Base-by-base conservation (phyloP, 1,140 invertebrate genomes). In the Nasonia vitripennis region DNA sequence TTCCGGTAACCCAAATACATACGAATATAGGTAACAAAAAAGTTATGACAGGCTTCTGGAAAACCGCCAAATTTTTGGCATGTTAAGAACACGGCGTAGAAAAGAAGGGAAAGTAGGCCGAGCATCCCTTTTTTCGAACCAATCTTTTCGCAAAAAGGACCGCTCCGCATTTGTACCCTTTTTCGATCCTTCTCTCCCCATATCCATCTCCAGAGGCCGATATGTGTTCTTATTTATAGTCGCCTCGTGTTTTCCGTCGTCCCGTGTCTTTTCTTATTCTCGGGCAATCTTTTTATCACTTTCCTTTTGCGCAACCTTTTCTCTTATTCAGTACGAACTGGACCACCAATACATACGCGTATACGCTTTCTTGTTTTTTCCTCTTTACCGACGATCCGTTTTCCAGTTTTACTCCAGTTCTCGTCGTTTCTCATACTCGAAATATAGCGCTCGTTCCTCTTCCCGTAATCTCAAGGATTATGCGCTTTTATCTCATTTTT, bases 211-310 rank as follows among this genome's bases (percentile, higher is more conserved):
- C 10, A n/a, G 23, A 34, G 70, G 23, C 11, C 27, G 70, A 71
- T 31, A n/a, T 45, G 41, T 45, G 14, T 11, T 34, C 37, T 75
- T 75, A 71, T 71, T 11, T 71, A 71, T 70, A 27, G 23, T 2
- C 73, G 1, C n/a, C n/a, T n/a, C 37, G 27, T 37, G 48, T 71
- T 81, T 81, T 51, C 79, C 79, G 23, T 55, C 48, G n/a, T 12
- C 62, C 45, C 74, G n/a, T 4, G 17, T 41, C 31, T 62, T 79
- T 14, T 68, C 41, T n/a, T 67, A 41, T 68, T 23, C 79, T 31
- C 51, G 79, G 79, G 68, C 41, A 81, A 81, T 71, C 79, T 67
- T 73, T 81, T 73, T 81, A 81, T 81, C 79, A 73, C 79, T 81
- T 68, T 73, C 34, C 34, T 70, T 37, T 37, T n/a, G 9, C 6